Percentiles rank a stretch among this genome's conserved stretches.
Evolutionary conservation across 2,113 vertebrate genomes (phyloP).

Genomic region (Toxotes jaculatrix): DNA sequence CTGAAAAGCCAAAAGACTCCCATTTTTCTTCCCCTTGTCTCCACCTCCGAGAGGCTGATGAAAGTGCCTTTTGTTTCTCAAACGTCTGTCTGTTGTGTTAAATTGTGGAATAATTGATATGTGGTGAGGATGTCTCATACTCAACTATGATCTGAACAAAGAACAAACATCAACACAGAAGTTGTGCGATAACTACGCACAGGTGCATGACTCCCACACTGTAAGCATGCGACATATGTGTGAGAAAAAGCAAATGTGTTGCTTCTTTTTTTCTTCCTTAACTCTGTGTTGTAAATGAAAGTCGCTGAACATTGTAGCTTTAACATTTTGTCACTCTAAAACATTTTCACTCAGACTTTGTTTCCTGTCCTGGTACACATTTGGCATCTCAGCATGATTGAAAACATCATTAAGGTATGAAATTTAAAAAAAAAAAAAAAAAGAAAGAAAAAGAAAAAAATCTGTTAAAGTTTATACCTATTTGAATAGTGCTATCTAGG

Average conservation of each 20-base stretch:
- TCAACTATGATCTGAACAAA: conserved; percentile 43
- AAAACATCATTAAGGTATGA: background rate
- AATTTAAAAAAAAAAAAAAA: background rate
- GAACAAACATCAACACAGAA: conserved; percentile 55
- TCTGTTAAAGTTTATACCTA: background rate
- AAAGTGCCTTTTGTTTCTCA: conserved; percentile 79
- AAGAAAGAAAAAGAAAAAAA: background rate
- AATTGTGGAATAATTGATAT: conserved; percentile 74
- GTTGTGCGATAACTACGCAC: conserved; percentile 32
- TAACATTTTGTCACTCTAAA: background rate
- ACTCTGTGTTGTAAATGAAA: background rate
- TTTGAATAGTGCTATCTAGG: conserved; percentile 5
- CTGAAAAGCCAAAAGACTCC: conserved; percentile 79
- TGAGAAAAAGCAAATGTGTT: background rate
- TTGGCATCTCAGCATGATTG: background rate
- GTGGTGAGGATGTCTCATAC: conserved; percentile 58
- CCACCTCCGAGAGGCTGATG: conserved; percentile 64
- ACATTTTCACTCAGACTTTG: background rate
- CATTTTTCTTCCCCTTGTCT: conserved; percentile 73
- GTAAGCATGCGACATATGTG: conserved; percentile 15
- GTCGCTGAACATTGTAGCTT: background rate
- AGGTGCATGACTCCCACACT: conserved; percentile 48
- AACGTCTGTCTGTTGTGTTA: conserved; percentile 67
- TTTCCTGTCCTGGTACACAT: background rate
- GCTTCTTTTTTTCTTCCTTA: background rate